Conservation (phyloP, 2,797 vertebrate species). For the Leptoclinus maculatus region DNA sequence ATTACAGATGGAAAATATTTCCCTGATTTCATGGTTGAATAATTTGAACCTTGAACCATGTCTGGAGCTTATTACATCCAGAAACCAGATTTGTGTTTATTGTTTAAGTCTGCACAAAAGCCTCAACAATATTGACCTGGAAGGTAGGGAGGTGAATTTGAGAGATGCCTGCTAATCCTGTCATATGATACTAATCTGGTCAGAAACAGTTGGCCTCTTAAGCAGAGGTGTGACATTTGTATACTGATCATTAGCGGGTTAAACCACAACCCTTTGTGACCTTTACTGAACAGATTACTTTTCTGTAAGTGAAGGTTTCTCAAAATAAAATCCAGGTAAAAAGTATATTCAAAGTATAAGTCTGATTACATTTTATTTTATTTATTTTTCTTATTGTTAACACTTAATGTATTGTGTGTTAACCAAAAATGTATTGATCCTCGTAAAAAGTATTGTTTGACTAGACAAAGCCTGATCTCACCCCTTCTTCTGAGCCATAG, state of each 20-base stretch:
- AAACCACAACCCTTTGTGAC: conserved; percentile 14
- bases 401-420: neutral
- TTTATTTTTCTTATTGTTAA: neutral
- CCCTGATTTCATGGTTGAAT: conserved; percentile 2
- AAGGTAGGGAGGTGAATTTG: conserved; percentile 35
- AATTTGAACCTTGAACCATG: conserved; percentile 7
- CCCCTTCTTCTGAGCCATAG: neutral
- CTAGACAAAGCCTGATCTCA: neutral
- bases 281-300: conserved; percentile 15
- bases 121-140: conserved; percentile 54
- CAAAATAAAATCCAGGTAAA: neutral
- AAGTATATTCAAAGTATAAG: neutral
- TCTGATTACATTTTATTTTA: neutral
- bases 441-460: neutral
- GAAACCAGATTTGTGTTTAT: conserved; percentile 46
- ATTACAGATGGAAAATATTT: conserved; percentile 1
- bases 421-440: neutral
- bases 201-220: conserved; percentile 58
- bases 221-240: conserved; percentile 50
- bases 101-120: conserved; percentile 42
- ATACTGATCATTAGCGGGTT: conserved; percentile 32
- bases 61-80: conserved; percentile 10
- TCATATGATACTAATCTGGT: conserved; percentile 74
- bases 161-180: conserved; percentile 63
- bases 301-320: conserved; percentile 12